phyloP scores from a whole-genome alignment of 2,888 invertebrate genomes.

The Julus scandinavius region DNA sequence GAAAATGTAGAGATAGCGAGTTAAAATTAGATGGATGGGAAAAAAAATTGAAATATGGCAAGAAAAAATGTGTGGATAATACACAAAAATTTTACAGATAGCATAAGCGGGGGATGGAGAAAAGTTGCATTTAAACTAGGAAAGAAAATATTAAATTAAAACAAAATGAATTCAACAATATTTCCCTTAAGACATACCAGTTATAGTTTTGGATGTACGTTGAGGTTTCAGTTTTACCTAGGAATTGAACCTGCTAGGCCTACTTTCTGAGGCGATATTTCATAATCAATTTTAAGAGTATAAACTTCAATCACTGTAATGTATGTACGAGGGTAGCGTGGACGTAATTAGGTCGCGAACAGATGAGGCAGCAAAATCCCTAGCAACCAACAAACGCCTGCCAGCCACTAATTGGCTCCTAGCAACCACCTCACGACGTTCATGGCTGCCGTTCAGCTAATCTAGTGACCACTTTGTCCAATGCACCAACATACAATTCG shows the following conservation, averaged over 20 bases:
- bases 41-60: background rate
- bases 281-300: constrained; percentile 43
- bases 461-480: constrained; percentile 13
- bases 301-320: constrained; percentile 46
- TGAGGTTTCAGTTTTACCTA: background rate
- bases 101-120: background rate
- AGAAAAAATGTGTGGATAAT: background rate
- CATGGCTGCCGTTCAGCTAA: constrained; percentile 5
- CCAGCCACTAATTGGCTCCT: constrained; percentile 44
- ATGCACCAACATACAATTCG: background rate
- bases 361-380: constrained; percentile 45
- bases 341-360: constrained; percentile 45
- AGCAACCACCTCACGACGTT: background rate
- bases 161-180: constrained; percentile 17
- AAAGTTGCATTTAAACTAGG: background rate
- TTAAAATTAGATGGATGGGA: constrained; percentile 1
- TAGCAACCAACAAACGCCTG: constrained; percentile 46
- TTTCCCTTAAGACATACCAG: background rate
- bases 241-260: constrained; percentile 39
- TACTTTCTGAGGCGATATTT: constrained; percentile 40
- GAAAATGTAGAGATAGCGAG: constrained; percentile 29
- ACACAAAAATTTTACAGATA: too few species aligned
- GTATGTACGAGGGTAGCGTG: constrained; percentile 36
- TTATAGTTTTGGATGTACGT: background rate
- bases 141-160: constrained; percentile 25